A percentile compares a stretch with the other conserved stretches of the same genome.
phyloP scores from a whole-genome alignment of 2,888 invertebrate genomes.

The Oligia strigilis region DNA sequence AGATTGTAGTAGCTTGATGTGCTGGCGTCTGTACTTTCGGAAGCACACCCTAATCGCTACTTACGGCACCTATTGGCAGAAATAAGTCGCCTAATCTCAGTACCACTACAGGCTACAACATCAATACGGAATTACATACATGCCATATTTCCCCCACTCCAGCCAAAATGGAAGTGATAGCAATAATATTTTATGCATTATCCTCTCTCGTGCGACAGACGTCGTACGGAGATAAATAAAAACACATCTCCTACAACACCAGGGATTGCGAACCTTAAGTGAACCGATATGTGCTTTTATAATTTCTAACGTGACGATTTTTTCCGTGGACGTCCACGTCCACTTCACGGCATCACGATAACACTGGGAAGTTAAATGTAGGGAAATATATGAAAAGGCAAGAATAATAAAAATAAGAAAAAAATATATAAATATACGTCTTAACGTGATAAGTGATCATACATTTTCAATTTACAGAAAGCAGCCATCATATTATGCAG shows the following conservation, averaged over 20 bases:
- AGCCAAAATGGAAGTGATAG: slow-evolving; percentile 35
- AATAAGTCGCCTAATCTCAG: slow-evolving; percentile 28
- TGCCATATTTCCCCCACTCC: slow-evolving; percentile 32
- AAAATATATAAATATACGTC: too few relatives aligned
- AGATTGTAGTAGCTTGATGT: too few relatives aligned
- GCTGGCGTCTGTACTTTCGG: not conserved
- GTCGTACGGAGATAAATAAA: slow-evolving; percentile 48
- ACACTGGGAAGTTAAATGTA: too few relatives aligned
- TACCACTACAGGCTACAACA: slow-evolving; percentile 21
- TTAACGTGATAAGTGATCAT: too few relatives aligned
- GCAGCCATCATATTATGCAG: not conserved
- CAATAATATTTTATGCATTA: slow-evolving; percentile 65
- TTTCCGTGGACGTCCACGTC: not conserved
- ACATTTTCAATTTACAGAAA: not conserved
- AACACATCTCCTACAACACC: slow-evolving; percentile 33
- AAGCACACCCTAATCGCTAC: slow-evolving; percentile 22
- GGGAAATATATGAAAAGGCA: too few relatives aligned
- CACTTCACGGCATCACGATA: too few relatives aligned
- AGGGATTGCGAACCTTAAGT: slow-evolving; percentile 34
- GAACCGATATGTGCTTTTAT: not conserved
- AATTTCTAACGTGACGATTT: not conserved
- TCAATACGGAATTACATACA: slow-evolving; percentile 58
- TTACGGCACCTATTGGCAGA: slow-evolving; percentile 3
- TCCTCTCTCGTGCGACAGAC: slow-evolving; percentile 47
- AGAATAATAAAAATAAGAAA: too few relatives aligned